Evolutionary conservation across 1,140 invertebrate species (phyloP), one percentile per base, ranked within the genome.

Genomic region (Rhagoletis pomonella): DNA sequence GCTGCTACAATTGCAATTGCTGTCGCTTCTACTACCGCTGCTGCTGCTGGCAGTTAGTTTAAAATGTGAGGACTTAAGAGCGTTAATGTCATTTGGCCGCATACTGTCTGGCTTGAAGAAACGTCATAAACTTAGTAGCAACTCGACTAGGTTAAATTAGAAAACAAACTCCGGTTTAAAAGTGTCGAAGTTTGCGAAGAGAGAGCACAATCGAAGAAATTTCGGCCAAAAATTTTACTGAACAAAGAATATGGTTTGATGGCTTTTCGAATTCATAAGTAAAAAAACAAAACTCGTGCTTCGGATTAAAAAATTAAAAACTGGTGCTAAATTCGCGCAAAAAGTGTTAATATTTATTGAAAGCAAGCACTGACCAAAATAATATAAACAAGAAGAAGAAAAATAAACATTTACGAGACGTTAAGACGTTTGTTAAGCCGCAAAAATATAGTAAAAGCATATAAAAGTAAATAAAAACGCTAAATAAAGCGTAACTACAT

Each of bases 81-180:
- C 50, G 73, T 55, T 81, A 81, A 55, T 55, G 73, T 55, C 73
- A 81, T 81, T 81, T 55, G n/a, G 73, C 47, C 47, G 73, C 47
- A 42, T 81, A 55, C 73, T 55, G 73, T 81, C 73, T 50, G 73
- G 73, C 73, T 55, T 81, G 47, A 81, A 81, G 73, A 81, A 81
- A 55, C 73, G 73, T 50, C 44, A 29, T 62, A n/a, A 62, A 62
- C 9, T 62, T 4, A 4, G 60, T n/a, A 12, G 60, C 60, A 62
- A n/a, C 17, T 73, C 67, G 67, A 73, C 67, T 73, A 73, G 67
- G 6, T 73, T 73, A 47, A 73, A 73, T 73, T 73, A 9, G 42
- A 42, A 47, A 17, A 47, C 39, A 29, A 0, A 29, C 29, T 29
- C 17, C 67, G 67, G 67, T 73, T 73, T 73, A 44, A 47, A 73